phyloP scores from a whole-genome alignment of 64 coral and sea anemone species.

The Stichodactyla helianthus region DNA sequence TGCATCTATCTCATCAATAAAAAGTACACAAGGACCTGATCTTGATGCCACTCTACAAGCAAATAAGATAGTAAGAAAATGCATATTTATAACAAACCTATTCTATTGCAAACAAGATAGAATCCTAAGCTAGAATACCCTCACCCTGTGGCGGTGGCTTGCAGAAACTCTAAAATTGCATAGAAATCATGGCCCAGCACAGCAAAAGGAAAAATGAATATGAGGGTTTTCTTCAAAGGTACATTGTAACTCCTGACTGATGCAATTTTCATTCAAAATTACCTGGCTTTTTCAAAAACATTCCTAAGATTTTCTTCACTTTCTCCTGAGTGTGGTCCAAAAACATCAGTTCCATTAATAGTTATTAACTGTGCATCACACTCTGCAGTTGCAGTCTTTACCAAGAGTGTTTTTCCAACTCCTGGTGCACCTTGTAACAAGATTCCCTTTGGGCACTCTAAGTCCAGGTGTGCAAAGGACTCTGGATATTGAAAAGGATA shows the following conservation, averaged over 20 bases:
- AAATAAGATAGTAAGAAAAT: too few species aligned
- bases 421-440: conserved; percentile 81
- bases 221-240: too few species aligned
- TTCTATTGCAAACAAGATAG: too few species aligned
- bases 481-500: conserved; percentile 82
- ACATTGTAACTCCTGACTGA: background rate
- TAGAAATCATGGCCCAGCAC: too few species aligned
- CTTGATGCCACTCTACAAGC: conserved; percentile 63
- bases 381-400: conserved; percentile 51
- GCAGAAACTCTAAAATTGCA: too few species aligned
- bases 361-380: conserved; percentile 68
- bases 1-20: conserved; percentile 98
- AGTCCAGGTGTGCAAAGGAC: conserved; percentile 55
- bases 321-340: conserved; percentile 89
- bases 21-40: conserved; percentile 71
- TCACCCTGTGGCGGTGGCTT: too few species aligned
- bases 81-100: too few species aligned
- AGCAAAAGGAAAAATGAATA: too few species aligned
- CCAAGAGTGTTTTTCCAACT: conserved; percentile 84
- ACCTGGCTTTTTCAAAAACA: conserved; percentile 78
- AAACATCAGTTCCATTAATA: conserved; percentile 86
- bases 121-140: too few species aligned
- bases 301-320: conserved; percentile 95
- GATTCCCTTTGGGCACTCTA: conserved; percentile 88
- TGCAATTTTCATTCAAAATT: background rate